Conservation (phyloP, 2,888 invertebrate genomes). For the Drosophila eohydei region DNA sequence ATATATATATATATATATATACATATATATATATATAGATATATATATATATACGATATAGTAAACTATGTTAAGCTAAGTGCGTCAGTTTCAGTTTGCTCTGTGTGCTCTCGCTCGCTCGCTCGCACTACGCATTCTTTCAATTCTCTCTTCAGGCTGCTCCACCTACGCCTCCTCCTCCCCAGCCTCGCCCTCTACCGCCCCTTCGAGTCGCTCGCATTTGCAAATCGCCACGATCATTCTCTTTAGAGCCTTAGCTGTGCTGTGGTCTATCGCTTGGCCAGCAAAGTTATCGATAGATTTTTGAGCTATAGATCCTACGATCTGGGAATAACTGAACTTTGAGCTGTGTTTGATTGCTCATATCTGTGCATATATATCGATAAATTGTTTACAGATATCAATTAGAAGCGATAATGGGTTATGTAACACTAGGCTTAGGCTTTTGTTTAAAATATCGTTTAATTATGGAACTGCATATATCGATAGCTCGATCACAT, state of each 20-base stretch:
- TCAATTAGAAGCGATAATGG: background rate
- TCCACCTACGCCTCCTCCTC: background rate
- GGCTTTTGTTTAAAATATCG: too few species aligned
- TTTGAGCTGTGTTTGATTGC: too few species aligned
- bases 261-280: too few species aligned
- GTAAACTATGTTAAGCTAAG: background rate
- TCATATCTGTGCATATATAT: background rate
- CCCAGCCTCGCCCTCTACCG: background rate
- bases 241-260: background rate
- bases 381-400: background rate
- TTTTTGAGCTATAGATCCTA: background rate
- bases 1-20: background rate
- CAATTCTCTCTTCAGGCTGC: background rate
- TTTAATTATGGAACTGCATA: too few species aligned
- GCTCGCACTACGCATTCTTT: conserved; percentile 3
- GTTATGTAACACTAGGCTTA: too few species aligned
- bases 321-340: background rate
- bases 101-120: background rate
- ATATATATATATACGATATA: background rate
- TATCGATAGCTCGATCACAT: background rate
- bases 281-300: background rate
- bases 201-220: background rate
- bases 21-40: background rate
- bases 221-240: background rate
- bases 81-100: conserved; percentile 7